Base-by-base conservation (phyloP, 2,113 vertebrate genomes). In the Cyphomyrus discorhynchus region DNA sequence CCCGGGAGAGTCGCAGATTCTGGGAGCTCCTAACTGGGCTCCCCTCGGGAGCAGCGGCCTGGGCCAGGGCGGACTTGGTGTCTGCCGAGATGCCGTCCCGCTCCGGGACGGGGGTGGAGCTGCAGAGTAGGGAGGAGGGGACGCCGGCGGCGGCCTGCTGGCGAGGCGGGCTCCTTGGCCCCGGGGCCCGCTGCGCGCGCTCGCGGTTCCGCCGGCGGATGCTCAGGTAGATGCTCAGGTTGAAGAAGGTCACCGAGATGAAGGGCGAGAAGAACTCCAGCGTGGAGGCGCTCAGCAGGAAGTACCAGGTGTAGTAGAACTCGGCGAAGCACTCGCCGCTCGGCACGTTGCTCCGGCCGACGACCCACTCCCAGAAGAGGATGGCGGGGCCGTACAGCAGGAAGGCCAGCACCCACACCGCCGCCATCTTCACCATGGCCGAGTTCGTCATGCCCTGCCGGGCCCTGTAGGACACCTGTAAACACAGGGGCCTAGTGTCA, bases 381-480 rank as follows among this genome's bases (percentile, higher is more conserved):
- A 98, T 97, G 31, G 97, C 94, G 0, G 97, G 98, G 77, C 97
- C 95, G 13, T 98, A 97, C 70, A 97, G 95, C 35, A 98, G 95
- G 89, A 98, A 98, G 31, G 97, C 97, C 31, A 97, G 82, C 88
- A 96, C 92, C 98, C 98, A 98, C 50, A 97, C 95, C 0, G 94
- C 94, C 88, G 95, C 91, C 97, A 99, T 97, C 94, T 95, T 96
- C 39, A 93, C 1, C 42, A 97, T 92, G 6, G 95, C 96, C 83
- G 90, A 96, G 87, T 91, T 95, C 0, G 92, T 94, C 86, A 95
- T 94, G 87, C 96, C 94, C 50, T 96, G 95, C 70, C 94, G 95
- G 83, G 95, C 95, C 52, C 95, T 94, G 90, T 96, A 96, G 85
- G 94, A 95, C 86, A 96, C 93, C 95, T 96, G 91, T 5, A 21